Base-by-base conservation (phyloP, 2,113 vertebrate species). In the Probosciger aterrimus region DNA sequence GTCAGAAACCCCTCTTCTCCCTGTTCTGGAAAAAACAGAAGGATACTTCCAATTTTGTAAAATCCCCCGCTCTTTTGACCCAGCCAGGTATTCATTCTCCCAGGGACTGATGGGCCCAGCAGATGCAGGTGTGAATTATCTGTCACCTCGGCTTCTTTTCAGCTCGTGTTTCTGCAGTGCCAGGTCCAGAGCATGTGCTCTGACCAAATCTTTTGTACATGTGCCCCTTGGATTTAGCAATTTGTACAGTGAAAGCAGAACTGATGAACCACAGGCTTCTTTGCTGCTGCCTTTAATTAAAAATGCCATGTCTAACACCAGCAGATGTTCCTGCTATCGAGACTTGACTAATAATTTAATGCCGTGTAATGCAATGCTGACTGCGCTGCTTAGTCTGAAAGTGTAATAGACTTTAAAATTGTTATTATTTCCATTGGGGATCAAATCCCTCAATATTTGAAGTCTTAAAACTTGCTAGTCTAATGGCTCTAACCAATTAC, bases 201-300 rank as follows among this genome's bases (percentile, higher is more conserved):
- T 63, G 63, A 67, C 65, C 75, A 60, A 71, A 90, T 76, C 76
- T 90, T 95, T 85, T 31, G 59, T 83, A 80, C 69, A 53, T 92
- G 76, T 60, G 82, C 95, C 90, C 94, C 96, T 90, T 95, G 77
- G 93, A 91, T 95, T 96, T 91, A 95, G 82, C 80, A 85, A 95
- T 94, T 96, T 6, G 0, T 69, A 85, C 0, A 1, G 59, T 3
- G 7, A 71, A 95, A 93, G 95, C 86, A 75, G 95, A 97, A 92
- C 90, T 11, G 22, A 71, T 91, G 95, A 96, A 96, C 94, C 95
- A 90, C 49, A 41, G 88, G 91, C 85, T 92, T 75, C 83, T 84
- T 65, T 70, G 86, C 91, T 77, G 86, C 86, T 94, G 85, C 84
- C 90, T 95, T 97, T 97, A 96, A 97, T 96, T 97, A 97, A 97